Base-by-base conservation (phyloP, 2,113 vertebrate species). In the Callocephalon fimbriatum region DNA sequence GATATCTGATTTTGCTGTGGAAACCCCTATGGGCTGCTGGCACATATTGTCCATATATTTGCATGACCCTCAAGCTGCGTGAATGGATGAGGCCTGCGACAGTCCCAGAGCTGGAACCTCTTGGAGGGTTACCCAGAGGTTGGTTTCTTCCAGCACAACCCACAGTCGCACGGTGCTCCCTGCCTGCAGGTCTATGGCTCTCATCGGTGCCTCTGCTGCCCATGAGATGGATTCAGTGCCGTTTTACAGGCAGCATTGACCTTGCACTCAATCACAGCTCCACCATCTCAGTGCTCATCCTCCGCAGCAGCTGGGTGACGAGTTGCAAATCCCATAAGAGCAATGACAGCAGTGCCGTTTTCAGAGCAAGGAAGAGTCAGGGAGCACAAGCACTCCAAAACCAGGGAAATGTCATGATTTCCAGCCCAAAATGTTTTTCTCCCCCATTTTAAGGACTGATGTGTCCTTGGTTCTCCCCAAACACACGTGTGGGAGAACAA, bases 381-480 rank as follows among this genome's bases (percentile, higher is more conserved):
- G 23, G 40, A 92, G 45, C 48, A 48, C n/a, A 68, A 38, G 38
- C 20, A 35, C 3, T 0, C 8, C 0, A 0, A 84, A 51, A 21
- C 3, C 29, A 86, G 12, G 31, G 53, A 89, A 91, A 67, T 4
- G 2, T 29, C 15, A 38, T 10, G 10, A 50, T 78, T 86, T 42
- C 37, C 62, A 86, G 12, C 31, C 61, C 7, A 1, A 86, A 80
- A 48, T 11, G 3, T n/a, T 14, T 48, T 50, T 3, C 3, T 2
- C 4, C 9, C 23, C 0, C 18, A 21, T 54, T 75, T 38, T 48
- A 76, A 86, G 53, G 48, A 15, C 25, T 62, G 56, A 48, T 68
- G 53, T 37, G 40, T 66, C 53, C 45, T 88, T 68, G 77, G 12
- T 93, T 94, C 50, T 86, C 93, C 93, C 78, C 88, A 92, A 73